Evolutionary conservation across 1,140 invertebrate species (phyloP), one percentile per base, ranked within the genome.

Genomic region (Ceratosolen solmsi): DNA sequence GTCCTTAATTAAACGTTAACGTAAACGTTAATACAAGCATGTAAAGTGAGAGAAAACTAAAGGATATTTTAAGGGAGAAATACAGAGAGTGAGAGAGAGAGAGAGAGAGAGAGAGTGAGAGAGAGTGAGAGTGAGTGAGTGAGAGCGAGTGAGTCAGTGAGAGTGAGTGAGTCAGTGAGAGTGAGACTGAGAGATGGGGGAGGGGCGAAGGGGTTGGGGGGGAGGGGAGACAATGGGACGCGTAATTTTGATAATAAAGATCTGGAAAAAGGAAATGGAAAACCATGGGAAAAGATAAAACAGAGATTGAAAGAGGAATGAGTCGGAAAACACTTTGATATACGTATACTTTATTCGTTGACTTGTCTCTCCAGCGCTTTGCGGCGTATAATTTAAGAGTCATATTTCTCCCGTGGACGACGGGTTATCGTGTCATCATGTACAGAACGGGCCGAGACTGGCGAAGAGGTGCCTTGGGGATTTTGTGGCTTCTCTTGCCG

Each of bases 301-400:
- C 54, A 73, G 9, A 73, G 70, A 60, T 60, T n/a, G 58, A 22
- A 15, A 65, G 25, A 49, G 75, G 25, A 41, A 27, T 70, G 54
- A 46, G 41, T 13, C 27, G 41, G 33, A 49, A 51, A 63, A 46
- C 22, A 46, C 30, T 36, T 73, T 54, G 41, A 30, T 54, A 30
- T 74, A 30, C 27, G 30, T 49, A 60, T 80, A 83, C 54, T 51
- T 83, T 80, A 83, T 73, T 72, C 78, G 83, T 76, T 72, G 84
- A 71, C 72, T 85, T 82, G 82, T 84, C 79, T 56, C 60, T 51
- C 58, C 58, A 38, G 51, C 51, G 54, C 75, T 77, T 51, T 68
- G 58, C 75, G 38, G 30, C 63, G 73, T 82, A 82, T 82, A 82
- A 82, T 82, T 82, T 77, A 82, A 82, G 80, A 82, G 73, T 68